Conservation (phyloP, 2,888 invertebrate species). For the Agriopis aurantiaria region DNA sequence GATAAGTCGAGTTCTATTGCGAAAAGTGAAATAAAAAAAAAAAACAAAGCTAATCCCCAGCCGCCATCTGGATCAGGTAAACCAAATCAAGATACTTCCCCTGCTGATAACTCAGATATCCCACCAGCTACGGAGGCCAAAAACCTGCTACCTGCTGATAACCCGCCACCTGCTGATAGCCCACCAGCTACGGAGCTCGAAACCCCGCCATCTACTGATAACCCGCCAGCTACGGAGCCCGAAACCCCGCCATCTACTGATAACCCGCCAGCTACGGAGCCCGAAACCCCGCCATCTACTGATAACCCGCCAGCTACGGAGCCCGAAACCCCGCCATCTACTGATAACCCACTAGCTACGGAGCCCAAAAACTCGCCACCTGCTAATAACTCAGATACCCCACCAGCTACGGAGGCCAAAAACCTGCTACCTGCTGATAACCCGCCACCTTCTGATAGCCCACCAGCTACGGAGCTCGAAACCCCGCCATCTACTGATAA, state of each 20-base stretch:
- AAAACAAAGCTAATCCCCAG: neutral
- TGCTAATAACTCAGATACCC: neutral
- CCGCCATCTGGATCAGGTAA: conserved; percentile 1
- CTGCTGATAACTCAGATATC: neutral
- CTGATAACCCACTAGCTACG: neutral
- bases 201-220: neutral
- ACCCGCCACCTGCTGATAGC: neutral
- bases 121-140: neutral
- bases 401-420: neutral
- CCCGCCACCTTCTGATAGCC: neutral
- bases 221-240: neutral
- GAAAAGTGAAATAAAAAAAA: conserved; percentile 15
- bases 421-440: neutral
- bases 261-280: neutral
- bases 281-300: neutral
- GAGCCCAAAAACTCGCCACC: neutral
- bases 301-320: too few species aligned
- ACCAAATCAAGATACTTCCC: neutral
- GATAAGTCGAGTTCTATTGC: conserved; percentile 25
- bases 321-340: neutral
- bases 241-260: neutral
- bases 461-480: neutral
- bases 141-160: neutral
- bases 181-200: too few species aligned
- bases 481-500: neutral